phyloP scores from a whole-genome alignment of 2,113 vertebrate genomes.

The Anguilla rostrata region DNA sequence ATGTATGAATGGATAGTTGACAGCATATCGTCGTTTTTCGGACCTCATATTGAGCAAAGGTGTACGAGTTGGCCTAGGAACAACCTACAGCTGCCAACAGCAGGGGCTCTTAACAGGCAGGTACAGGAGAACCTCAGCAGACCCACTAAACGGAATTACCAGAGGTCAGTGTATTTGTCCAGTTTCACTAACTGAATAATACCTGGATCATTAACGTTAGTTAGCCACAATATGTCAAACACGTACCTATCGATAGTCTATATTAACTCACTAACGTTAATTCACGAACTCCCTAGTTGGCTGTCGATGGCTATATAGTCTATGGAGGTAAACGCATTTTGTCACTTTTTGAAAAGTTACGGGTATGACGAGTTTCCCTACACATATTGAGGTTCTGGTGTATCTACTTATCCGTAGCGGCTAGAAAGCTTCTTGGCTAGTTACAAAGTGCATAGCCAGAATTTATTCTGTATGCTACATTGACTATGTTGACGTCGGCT shows the following conservation, averaged over 20 bases:
- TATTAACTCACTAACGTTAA: too few species aligned
- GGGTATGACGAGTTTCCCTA: neutral
- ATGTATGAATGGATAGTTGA: conserved; percentile 81
- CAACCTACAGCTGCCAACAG: conserved; percentile 39
- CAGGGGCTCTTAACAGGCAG: conserved; percentile 27
- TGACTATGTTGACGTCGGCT: neutral
- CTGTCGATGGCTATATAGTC: too few species aligned
- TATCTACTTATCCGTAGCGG: neutral
- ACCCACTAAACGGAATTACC: conserved; percentile 71
- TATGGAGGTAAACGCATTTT: too few species aligned
- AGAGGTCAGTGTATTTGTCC: conserved; percentile 57
- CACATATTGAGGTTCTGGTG: neutral
- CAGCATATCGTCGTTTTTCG: conserved; percentile 75
- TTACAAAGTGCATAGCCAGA: neutral
- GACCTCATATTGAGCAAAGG: conserved; percentile 59
- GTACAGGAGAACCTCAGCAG: conserved; percentile 53
- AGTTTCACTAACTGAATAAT: neutral
- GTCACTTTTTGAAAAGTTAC: too few species aligned
- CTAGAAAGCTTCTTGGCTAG: neutral
- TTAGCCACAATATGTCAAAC: neutral
- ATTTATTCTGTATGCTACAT: neutral
- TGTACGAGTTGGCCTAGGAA: conserved; percentile 54
- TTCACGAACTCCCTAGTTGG: too few species aligned
- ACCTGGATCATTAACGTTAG: neutral
- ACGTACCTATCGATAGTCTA: too few species aligned